Evolutionary conservation across 2,113 vertebrate genomes (phyloP).

Genomic region (Antigone vipio): DNA sequence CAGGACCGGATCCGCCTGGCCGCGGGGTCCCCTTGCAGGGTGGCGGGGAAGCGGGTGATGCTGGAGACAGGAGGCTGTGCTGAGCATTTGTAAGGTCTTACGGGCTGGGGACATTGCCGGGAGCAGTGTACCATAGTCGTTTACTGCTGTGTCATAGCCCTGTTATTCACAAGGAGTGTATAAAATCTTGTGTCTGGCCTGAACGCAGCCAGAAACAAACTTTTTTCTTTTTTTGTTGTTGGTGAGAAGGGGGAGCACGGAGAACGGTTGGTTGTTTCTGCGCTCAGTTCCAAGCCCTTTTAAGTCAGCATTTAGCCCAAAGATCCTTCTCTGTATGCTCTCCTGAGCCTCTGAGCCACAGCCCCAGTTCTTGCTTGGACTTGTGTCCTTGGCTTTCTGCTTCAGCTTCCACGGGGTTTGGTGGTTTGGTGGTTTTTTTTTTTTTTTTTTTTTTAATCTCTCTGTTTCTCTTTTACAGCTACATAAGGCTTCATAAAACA

Average conservation of each 20-base stretch:
- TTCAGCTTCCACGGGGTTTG: background rate
- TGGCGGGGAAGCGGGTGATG: background rate
- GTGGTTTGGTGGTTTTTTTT: no score
- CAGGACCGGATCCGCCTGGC: background rate
- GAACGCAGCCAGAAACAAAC: background rate
- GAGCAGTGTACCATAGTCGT: rapidly evolving
- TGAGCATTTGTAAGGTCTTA: background rate
- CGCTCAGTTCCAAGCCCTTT: background rate
- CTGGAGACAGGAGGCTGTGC: background rate
- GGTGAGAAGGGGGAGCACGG: background rate
- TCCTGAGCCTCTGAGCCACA: background rate
- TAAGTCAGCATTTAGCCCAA: background rate
- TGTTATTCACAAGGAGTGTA: rapidly evolving
- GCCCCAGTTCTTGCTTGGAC: background rate
- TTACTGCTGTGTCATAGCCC: background rate
- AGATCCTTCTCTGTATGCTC: background rate
- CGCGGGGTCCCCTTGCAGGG: background rate
- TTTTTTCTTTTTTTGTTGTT: background rate
- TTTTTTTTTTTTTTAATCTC: no score
- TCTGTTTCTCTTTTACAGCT: background rate
- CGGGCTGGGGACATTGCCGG: background rate
- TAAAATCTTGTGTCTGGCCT: background rate
- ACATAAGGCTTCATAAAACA: background rate
- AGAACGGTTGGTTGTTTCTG: background rate
- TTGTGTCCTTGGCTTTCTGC: background rate